Conservation (phyloP, 2,888 invertebrate species). For the Carcina quercana region DNA sequence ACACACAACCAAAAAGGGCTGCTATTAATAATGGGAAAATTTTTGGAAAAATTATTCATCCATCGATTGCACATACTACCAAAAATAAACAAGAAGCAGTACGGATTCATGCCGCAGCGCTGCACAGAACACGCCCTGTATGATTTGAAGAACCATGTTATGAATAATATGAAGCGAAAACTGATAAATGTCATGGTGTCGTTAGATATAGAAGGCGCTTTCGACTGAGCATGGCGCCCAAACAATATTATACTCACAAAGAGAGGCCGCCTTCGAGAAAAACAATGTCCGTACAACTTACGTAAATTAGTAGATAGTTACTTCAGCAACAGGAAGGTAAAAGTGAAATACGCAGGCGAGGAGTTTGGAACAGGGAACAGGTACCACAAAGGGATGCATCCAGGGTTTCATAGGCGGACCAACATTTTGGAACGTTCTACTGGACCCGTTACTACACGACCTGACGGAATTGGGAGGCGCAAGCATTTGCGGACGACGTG, state of each 20-base stretch:
- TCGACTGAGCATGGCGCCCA: conserved; percentile 1
- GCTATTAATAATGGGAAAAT: background rate
- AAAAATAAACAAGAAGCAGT: background rate
- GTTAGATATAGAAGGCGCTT: background rate
- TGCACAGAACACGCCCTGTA: conserved; percentile 8
- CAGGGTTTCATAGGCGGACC: conserved; percentile 11
- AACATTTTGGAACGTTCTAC: conserved; percentile 7
- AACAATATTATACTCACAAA: too few relatives aligned
- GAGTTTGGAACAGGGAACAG: background rate
- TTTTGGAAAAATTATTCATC: background rate
- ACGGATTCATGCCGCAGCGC: conserved; percentile 8
- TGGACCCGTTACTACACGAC: conserved; percentile 5
- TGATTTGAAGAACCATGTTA: background rate
- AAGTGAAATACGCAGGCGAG: background rate
- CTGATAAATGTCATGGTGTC: background rate
- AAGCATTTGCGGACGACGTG: too few relatives aligned
- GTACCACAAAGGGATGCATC: background rate
- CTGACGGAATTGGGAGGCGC: too few relatives aligned
- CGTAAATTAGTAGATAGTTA: background rate
- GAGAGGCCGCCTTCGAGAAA: background rate
- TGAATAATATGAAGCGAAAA: background rate
- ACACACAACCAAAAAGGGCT: background rate
- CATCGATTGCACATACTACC: background rate
- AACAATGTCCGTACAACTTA: background rate
- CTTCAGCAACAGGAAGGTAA: background rate